These are phyloP conservation scores for Hymenopus coronatus DNA, from an alignment of 2,888 invertebrate genomes.

Conservation along the genomic window DNA sequence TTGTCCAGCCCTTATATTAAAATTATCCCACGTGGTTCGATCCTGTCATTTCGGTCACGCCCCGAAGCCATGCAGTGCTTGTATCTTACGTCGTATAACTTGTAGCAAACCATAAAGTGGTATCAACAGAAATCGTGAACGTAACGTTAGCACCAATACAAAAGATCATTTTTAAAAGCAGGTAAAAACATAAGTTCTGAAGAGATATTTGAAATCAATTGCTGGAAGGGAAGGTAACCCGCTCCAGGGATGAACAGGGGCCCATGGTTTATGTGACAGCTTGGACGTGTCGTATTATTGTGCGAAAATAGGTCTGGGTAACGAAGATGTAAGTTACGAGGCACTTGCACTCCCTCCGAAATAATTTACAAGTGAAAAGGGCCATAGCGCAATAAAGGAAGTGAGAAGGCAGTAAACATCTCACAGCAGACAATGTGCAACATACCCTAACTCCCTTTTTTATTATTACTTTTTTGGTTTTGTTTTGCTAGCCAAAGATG, in stretches of 20 bases:
- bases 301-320: background rate
- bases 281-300: background rate
- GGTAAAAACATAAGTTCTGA: background rate
- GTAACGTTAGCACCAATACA: background rate
- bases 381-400: background rate
- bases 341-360: background rate
- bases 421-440: background rate
- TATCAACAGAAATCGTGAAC: background rate
- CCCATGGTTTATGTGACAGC: background rate
- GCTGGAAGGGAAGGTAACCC: background rate
- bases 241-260: background rate
- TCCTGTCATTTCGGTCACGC: background rate
- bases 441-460: background rate
- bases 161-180: background rate
- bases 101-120: background rate
- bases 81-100: background rate
- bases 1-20: too few species aligned
- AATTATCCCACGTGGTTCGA: too few species aligned
- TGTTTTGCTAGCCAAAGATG: background rate
- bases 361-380: background rate
- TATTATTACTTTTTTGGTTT: background rate
- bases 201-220: background rate
- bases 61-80: background rate
- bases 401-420: background rate
- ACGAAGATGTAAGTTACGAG: background rate